Base-by-base conservation (phyloP, 2,888 invertebrate genomes). In the Tachina fera region DNA sequence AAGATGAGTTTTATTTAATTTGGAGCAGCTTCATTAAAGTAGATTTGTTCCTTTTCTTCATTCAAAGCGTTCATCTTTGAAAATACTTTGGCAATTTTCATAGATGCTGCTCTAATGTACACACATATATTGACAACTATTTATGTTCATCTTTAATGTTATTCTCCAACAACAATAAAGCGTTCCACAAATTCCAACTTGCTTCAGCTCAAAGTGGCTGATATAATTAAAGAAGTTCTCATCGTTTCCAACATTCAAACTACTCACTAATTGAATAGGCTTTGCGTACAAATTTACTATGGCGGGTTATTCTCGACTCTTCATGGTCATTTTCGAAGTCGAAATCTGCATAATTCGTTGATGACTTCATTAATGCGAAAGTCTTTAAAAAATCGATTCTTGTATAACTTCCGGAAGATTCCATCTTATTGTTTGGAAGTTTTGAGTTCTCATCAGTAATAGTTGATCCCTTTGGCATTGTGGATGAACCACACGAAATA, bases 351-450 rank as follows among this genome's bases (percentile, higher is more conserved):
- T 80, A 79, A 68, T 87, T 87, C 49, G 88, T 87, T 9, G 88
- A 89, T 0, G 97, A 96, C 90, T 96, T 95, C 22, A 96, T 96
- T 43, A 98, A 94, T 31, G 98, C 98, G 75, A 96, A 96, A 0
- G 98, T 98, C 93, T 97, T 97, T 89, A 98, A 96, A 92, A 98
- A 98, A 93, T 98, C 98, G 89, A 98, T 99, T 1, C 97, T 90
- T 9, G 91, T 91, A 53, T 91, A 91, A 41, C 91, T 91, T 0
- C 89, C 89, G 0, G 90, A 88, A 16, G 86, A 86, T 51, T 88
- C 88, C 49, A 78, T 85, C 81, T 87, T 77, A n/a, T 61, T 76
- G 49, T 77, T 76, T 16, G 80, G 61, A 16, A 70, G 39, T 19
- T 71, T 79, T 14, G 75, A 63, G 70, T 63, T 67, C 31, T 74